A percentile compares a stretch with the other conserved stretches of the same genome.
Evolutionary conservation across 92 coral and sea anemone genomes (phyloP).

Genomic region (Pocillopora grandis): DNA sequence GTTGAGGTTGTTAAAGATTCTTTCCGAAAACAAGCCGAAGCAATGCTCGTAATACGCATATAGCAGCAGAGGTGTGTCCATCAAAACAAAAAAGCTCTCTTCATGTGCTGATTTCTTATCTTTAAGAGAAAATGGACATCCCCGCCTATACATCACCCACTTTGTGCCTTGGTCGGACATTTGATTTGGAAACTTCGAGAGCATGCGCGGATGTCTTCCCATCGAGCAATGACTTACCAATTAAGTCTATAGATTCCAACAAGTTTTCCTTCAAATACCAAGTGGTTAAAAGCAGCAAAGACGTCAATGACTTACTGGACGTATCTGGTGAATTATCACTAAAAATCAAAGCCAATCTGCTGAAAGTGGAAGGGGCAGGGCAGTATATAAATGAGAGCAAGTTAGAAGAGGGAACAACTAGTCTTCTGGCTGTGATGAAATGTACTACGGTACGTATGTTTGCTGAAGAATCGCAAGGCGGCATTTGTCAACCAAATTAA

Average conservation of each 20-base stretch:
- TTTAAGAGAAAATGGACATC: slow-evolving; percentile 2
- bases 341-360: no score
- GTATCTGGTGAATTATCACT: slow-evolving; percentile 54
- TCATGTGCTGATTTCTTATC: not conserved
- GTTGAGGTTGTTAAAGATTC: no score
- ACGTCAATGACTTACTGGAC: slow-evolving; percentile 51
- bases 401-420: slow-evolving; percentile 35
- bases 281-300: slow-evolving; percentile 27
- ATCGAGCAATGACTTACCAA: not conserved
- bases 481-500: no score
- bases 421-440: slow-evolving; percentile 43
- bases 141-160: slow-evolving; percentile 32
- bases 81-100: no score
- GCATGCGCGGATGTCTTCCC: slow-evolving; percentile 19
- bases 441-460: slow-evolving; percentile 48
- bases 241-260: not conserved
- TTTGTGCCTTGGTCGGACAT: slow-evolving; percentile 34
- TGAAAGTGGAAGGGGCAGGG: no score
- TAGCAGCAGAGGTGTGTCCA: no score
- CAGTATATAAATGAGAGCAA: no score
- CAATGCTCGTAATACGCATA: no score
- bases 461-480: no score
- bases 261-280: slow-evolving; percentile 35
- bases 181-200: slow-evolving; percentile 2
- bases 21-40: no score